A percentile compares a stretch with the other conserved stretches of the same genome.
Evolutionary conservation across 2,888 invertebrate species (phyloP).

Genomic region (Thera obeliscata): DNA sequence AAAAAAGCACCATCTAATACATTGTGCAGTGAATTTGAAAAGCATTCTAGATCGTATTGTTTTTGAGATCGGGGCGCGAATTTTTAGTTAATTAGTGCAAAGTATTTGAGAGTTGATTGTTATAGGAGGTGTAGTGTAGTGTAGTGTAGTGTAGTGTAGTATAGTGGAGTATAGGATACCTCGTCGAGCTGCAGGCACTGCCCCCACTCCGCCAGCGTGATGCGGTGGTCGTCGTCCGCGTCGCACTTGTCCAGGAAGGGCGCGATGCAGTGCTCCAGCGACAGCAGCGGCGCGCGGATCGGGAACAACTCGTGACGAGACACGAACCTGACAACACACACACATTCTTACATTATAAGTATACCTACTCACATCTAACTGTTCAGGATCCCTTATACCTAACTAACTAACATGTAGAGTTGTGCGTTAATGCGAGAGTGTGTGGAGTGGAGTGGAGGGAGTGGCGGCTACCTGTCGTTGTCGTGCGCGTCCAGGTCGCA

Average conservation of each 20-base stretch:
- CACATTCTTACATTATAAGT: too few relatives aligned
- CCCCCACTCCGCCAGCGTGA: constrained; percentile 97
- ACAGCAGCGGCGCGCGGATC: constrained; percentile 96
- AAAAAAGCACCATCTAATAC: too few relatives aligned
- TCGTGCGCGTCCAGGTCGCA: constrained; percentile 98
- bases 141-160: neutral
- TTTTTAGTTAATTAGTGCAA: too few relatives aligned
- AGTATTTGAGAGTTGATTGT: too few relatives aligned
- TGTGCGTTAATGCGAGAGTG: too few relatives aligned
- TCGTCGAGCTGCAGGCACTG: constrained; percentile 93
- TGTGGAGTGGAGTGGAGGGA: neutral
- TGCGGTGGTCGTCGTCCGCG: constrained; percentile 93
- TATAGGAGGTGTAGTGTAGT: neutral
- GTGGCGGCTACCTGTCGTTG: constrained; percentile 88
- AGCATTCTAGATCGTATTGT: too few relatives aligned
- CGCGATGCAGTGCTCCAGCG: constrained; percentile 98
- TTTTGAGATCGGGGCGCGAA: too few relatives aligned
- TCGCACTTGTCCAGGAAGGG: constrained; percentile 98
- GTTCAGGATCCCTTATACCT: too few relatives aligned
- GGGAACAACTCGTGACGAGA: constrained; percentile 98
- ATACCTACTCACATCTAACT: too few relatives aligned
- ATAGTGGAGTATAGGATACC: constrained; percentile 71
- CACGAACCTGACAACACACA: constrained; percentile 80
- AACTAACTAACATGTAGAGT: too few relatives aligned
- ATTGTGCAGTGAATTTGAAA: too few relatives aligned